Conservation (phyloP, 1,140 invertebrate species). For the Dolichoris vasculosae region DNA sequence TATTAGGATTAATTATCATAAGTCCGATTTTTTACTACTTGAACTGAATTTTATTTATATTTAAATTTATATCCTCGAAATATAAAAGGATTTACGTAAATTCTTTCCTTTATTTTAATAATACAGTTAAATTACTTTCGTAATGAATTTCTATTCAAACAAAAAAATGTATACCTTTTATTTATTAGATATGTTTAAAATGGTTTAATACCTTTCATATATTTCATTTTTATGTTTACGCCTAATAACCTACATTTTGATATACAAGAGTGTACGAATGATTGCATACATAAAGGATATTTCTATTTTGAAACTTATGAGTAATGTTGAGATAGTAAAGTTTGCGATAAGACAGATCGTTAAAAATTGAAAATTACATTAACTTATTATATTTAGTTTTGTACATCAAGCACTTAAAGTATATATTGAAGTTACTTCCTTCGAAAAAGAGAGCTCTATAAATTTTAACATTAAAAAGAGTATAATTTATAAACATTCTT, state of each 20-base stretch:
- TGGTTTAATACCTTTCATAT: neutral
- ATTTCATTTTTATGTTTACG: neutral
- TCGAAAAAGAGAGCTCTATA: neutral
- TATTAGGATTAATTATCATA: too few species aligned
- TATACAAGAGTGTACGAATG: neutral
- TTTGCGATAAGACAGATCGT: neutral
- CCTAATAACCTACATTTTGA: neutral
- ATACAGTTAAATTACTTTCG: too few species aligned
- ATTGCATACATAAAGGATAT: neutral
- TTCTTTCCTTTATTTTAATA: too few species aligned
- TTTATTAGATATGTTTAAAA: neutral
- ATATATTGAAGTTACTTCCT: neutral
- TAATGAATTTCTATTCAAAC: too few species aligned
- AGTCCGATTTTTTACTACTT: too few species aligned
- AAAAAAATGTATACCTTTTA: too few species aligned
- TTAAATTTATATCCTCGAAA: too few species aligned
- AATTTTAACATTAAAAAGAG: too few species aligned
- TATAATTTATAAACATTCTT: too few species aligned
- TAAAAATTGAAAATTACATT: neutral
- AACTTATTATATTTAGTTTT: constrained; percentile 2
- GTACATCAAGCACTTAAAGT: neutral
- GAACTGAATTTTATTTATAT: too few species aligned
- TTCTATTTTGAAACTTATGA: neutral
- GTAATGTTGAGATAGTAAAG: neutral
- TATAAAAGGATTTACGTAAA: too few species aligned